Conservation (phyloP, 2,113 vertebrate species). For the Rhagologus leucostigma region DNA sequence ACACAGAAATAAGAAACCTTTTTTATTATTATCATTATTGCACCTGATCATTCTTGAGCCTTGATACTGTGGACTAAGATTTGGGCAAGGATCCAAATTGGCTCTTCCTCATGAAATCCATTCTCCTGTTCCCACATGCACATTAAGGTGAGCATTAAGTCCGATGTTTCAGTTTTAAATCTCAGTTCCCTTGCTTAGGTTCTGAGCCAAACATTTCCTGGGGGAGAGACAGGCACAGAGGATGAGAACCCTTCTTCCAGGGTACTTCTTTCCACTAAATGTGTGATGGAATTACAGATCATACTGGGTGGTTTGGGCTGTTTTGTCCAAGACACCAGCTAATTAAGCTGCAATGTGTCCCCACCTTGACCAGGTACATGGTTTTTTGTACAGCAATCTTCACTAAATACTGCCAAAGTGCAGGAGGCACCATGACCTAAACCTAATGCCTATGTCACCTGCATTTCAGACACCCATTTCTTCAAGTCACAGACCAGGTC, state of each 20-base stretch:
- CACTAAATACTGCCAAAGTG: background rate
- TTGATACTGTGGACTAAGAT: background rate
- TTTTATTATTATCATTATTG: background rate
- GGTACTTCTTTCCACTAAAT: background rate
- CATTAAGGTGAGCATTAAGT: background rate
- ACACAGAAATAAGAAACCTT: background rate
- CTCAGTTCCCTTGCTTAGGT: background rate
- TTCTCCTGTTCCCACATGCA: background rate
- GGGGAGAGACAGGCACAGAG: background rate
- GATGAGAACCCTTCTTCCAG: background rate
- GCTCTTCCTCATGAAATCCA: constrained; percentile 9
- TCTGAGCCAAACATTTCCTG: constrained; percentile 13
- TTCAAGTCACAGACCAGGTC: background rate
- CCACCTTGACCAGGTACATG: background rate
- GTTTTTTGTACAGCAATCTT: background rate
- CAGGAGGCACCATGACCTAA: background rate
- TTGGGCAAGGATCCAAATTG: constrained; percentile 3
- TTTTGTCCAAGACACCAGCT: background rate
- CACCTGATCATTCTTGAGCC: background rate
- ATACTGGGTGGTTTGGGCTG: background rate
- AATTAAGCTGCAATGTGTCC: background rate
- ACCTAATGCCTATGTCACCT: background rate
- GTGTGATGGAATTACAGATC: background rate
- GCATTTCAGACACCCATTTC: background rate
- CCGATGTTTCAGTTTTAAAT: background rate